These are phyloP conservation scores for Aegotheles bennettii DNA, from an alignment of 2,113 vertebrate species.

Conservation along the genomic window DNA sequence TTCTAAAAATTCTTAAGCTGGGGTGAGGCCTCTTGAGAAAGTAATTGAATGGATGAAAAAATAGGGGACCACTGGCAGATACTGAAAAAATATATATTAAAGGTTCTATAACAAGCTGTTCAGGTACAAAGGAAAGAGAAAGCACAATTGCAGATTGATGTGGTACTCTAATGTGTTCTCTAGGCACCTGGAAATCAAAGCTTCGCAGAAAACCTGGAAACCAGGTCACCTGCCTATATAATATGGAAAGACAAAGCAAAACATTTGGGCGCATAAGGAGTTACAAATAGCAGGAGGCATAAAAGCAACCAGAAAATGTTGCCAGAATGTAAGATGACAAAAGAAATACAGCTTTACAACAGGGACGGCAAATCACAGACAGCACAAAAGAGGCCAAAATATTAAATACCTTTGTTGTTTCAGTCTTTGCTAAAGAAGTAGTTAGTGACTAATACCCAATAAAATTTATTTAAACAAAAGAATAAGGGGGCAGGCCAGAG, in stretches of 20 bases:
- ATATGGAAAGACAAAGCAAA: not conserved
- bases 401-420: not conserved
- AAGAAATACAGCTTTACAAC: not conserved
- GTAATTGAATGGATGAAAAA: conserved; percentile 4
- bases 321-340: not conserved
- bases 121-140: not conserved
- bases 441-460: not conserved
- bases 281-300: not conserved
- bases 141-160: not conserved
- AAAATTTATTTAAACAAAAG: not conserved
- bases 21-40: not conserved
- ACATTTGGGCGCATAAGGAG: not conserved
- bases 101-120: not conserved
- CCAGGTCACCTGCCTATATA: not conserved
- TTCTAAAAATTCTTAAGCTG: not conserved
- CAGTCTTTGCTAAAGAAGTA: not conserved
- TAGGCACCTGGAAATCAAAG: conserved; percentile 3
- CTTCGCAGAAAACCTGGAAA: not conserved
- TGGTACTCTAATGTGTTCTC: not conserved
- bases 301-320: not conserved
- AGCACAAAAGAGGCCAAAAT: not conserved
- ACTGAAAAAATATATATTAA: not conserved
- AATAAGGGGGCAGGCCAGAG: not conserved
- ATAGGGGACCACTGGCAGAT: not conserved
- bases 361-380: not conserved